Evolutionary conservation across 2,888 invertebrate genomes (phyloP), one percentile per base, ranked within the genome.

Genomic region (Drosophila leonis): DNA sequence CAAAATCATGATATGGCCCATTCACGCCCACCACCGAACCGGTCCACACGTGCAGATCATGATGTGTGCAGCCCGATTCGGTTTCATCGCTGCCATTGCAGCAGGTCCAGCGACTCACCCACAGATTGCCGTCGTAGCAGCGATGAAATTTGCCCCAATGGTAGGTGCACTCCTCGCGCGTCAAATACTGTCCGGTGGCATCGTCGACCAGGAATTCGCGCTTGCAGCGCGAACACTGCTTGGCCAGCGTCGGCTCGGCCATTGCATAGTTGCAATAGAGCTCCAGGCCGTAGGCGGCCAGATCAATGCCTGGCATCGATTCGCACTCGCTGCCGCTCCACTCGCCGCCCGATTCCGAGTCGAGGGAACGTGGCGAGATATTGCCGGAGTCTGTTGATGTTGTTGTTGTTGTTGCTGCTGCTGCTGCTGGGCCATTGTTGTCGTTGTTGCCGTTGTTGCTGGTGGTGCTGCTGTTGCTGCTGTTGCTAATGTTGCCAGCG

Each of bases 111-210:
- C 85, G 89, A 0, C 54, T 72, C 4, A 33, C 18, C 62, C 71
- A 71, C 15, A 31, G 27, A 13, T 49, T 63, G 55, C 71, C 74
- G 1, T 80, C 76, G 27, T 65, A 88, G 65, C 72, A 78, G 0
- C 88, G 88, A 59, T 84, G 82, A n/a, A 96, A 93, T 83, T 97
- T 96, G 27, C 98, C 98, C 96, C 97, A 97, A 92, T 99, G 99
- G 92, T 97, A 97, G 20, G 94, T 91, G 93, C 99, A 99, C 65
- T 95, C 94, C 76, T 97, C 97, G 51, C 95, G 94, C 4, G 95
- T 94, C 29, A 96, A 92, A 91, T 97, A 97, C 89, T 96, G 95
- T 35, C 96, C 96, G 72, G 95, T 94, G 8, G 51, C 46, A 33
- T 94, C 94, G 77, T 95, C 95, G 69, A 97, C 95, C 84, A 94